phyloP scores from a whole-genome alignment of 2,797 vertebrate species.

The Rhinoraja longicauda region DNA sequence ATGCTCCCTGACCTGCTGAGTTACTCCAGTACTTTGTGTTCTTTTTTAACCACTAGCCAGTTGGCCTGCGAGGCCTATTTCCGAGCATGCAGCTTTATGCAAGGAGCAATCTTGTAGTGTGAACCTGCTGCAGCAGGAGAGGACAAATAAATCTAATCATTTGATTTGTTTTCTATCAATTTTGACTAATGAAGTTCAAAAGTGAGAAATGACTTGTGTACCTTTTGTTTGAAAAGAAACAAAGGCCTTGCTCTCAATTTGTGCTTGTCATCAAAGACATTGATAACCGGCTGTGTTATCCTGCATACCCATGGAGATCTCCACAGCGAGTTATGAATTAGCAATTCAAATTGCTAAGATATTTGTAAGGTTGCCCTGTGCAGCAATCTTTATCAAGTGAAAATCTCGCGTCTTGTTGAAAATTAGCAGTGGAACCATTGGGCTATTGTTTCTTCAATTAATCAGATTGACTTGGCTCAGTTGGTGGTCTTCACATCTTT shows the following conservation, averaged over 20 bases:
- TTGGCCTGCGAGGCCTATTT: too few species aligned
- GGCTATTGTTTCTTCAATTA: background rate
- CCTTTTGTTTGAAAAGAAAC: background rate
- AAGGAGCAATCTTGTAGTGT: background rate
- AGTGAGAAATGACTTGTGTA: background rate
- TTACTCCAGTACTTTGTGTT: too few species aligned
- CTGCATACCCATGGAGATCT: background rate
- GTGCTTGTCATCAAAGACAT: background rate
- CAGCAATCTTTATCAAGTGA: background rate
- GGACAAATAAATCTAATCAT: background rate
- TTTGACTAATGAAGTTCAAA: background rate
- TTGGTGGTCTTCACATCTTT: background rate
- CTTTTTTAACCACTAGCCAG: too few species aligned
- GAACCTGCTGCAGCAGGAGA: background rate
- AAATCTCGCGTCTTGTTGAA: background rate
- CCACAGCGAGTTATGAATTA: constrained; percentile 17
- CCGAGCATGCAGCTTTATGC: too few species aligned
- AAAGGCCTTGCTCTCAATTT: background rate
- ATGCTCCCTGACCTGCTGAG: too few species aligned
- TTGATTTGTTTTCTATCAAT: background rate
- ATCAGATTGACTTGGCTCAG: constrained; percentile 5
- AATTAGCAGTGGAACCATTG: background rate
- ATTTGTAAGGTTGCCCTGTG: background rate
- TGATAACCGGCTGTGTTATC: constrained; percentile 9
- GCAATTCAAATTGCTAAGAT: background rate